These are phyloP conservation scores for Drosophila sucinea DNA, from an alignment of 1,140 invertebrate species.

Conservation along the genomic window DNA sequence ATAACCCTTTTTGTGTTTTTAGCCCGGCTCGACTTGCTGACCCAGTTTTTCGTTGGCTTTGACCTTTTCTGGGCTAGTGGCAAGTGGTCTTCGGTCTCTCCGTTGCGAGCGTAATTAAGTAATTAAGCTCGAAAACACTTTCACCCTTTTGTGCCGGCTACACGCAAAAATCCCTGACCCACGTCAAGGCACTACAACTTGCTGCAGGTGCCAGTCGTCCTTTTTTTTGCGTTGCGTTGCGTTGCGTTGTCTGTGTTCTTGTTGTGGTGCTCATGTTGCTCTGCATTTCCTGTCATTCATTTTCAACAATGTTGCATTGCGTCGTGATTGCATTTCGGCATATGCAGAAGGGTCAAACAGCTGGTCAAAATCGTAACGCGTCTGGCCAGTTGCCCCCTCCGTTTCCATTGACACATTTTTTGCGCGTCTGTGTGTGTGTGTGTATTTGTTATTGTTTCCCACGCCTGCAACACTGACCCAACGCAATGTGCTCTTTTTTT, in stretches of 20 bases:
- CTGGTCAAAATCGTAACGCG: slow-evolving; percentile 27
- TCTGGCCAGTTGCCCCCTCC: slow-evolving; percentile 47
- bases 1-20: slow-evolving; percentile 46
- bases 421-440: slow-evolving; percentile 9
- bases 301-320: slow-evolving; percentile 41
- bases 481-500: slow-evolving; percentile 37
- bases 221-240: not conserved
- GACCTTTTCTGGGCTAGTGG: slow-evolving; percentile 39
- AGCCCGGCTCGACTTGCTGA: slow-evolving; percentile 48
- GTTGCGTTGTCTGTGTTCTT: slow-evolving; percentile 8
- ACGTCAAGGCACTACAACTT: slow-evolving; percentile 56
- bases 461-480: slow-evolving; percentile 56
- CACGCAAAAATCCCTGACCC: slow-evolving; percentile 55
- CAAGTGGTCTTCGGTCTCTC: not conserved
- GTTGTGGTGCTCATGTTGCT: slow-evolving; percentile 13
- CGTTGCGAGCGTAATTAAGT: slow-evolving; percentile 59
- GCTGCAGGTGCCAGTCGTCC: slow-evolving; percentile 49
- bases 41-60: slow-evolving; percentile 52
- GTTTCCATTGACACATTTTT: slow-evolving; percentile 72
- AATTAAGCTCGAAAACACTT: slow-evolving; percentile 73
- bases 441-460: slow-evolving; percentile 37
- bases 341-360: slow-evolving; percentile 36
- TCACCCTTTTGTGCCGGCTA: slow-evolving; percentile 38
- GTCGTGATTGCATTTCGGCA: slow-evolving; percentile 66
- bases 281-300: slow-evolving; percentile 68